Conservation (phyloP, 2,888 invertebrate genomes). For the Leptopilina syphax region DNA sequence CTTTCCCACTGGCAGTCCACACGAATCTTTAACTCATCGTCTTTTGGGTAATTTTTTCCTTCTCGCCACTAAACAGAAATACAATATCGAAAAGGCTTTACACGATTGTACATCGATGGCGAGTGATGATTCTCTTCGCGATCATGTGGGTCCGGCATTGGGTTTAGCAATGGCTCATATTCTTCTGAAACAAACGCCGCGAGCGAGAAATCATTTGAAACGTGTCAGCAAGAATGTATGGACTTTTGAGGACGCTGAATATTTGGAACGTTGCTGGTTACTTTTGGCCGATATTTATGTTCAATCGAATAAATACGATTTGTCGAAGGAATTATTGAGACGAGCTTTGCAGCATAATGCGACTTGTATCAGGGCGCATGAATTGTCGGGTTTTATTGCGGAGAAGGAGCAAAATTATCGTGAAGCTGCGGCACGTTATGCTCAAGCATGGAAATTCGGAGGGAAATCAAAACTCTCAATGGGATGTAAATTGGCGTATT, state of each 20-base stretch:
- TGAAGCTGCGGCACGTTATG: conserved; percentile 89
- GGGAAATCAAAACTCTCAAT: conserved; percentile 90
- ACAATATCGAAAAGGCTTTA: conserved; percentile 89
- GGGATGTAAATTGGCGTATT: conserved; percentile 95
- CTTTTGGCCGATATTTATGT: conserved; percentile 94
- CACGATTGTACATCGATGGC: conserved; percentile 86
- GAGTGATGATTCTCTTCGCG: conserved; percentile 84
- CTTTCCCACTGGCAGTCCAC: conserved; percentile 81
- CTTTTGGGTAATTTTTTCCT: conserved; percentile 89
- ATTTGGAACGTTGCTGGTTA: conserved; percentile 96
- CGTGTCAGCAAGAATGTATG: conserved; percentile 90
- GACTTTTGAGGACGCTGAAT: conserved; percentile 97
- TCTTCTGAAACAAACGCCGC: conserved; percentile 91
- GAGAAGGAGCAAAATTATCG: conserved; percentile 96
- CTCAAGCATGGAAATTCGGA: conserved; percentile 91
- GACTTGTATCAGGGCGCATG: conserved; percentile 93
- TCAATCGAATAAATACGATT: conserved; percentile 89
- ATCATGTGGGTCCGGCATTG: conserved; percentile 91
- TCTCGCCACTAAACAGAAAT: conserved; percentile 90
- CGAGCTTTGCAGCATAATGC: conserved; percentile 90
- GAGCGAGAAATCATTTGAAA: conserved; percentile 95
- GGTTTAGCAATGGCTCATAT: conserved; percentile 92
- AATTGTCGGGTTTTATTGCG: conserved; percentile 89
- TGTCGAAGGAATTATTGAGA: conserved; percentile 89
- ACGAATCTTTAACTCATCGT: conserved; percentile 83